phyloP scores from a whole-genome alignment of 2,888 invertebrate species.

The Blastobasis adustella region DNA sequence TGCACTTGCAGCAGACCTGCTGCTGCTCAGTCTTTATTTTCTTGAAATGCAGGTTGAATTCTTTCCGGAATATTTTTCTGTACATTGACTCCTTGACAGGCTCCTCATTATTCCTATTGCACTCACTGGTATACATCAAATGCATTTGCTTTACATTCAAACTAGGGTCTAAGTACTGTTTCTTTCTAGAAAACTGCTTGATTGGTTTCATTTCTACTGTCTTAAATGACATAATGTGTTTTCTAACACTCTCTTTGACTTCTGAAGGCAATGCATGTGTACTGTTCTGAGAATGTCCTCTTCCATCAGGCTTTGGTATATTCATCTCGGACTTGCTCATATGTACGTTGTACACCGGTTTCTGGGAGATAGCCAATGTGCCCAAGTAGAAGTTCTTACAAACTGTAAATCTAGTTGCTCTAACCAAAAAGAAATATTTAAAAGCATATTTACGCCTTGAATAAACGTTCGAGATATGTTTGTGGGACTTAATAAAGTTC shows the following conservation, averaged over 20 bases:
- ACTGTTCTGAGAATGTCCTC: constrained; percentile 52
- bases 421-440: constrained; percentile 56
- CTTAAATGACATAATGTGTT: constrained; percentile 49
- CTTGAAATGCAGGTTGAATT: constrained; percentile 57
- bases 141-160: constrained; percentile 59
- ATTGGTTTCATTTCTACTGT: constrained; percentile 50
- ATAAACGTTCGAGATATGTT: constrained; percentile 25
- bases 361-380: constrained; percentile 62
- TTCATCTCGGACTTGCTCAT: constrained; percentile 58
- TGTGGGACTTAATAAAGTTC: constrained; percentile 34
- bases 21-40: constrained; percentile 44
- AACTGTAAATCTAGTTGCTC: constrained; percentile 47
- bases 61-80: constrained; percentile 58
- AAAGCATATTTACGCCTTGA: constrained; percentile 51
- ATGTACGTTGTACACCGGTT: constrained; percentile 65
- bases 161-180: constrained; percentile 46
- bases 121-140: constrained; percentile 47
- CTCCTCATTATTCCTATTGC: constrained; percentile 34
- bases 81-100: constrained; percentile 65
- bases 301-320: constrained; percentile 60
- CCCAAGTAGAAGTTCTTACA: constrained; percentile 67
- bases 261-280: constrained; percentile 47
- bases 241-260: constrained; percentile 50
- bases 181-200: constrained; percentile 49
- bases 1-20: constrained; percentile 51